phyloP scores from a whole-genome alignment of 1,140 invertebrate genomes.

The Drosophila littoralis region DNA sequence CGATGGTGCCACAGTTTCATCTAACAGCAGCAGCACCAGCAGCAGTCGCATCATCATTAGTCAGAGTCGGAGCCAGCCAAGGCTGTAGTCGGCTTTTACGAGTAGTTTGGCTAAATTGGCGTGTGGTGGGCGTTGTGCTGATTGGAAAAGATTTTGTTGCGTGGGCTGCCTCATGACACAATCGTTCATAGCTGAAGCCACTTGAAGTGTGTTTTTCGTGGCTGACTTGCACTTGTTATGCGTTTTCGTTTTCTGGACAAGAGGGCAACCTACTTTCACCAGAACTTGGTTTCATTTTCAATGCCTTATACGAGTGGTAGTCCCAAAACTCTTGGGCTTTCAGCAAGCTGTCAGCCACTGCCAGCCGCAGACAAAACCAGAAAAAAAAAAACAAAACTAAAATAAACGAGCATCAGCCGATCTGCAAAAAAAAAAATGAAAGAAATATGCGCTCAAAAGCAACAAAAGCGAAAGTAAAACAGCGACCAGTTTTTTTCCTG shows the following conservation, averaged over 20 bases:
- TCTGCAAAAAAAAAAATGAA: slow-evolving; percentile 41
- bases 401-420: slow-evolving; percentile 37
- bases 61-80: slow-evolving; percentile 36
- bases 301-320: slow-evolving; percentile 56
- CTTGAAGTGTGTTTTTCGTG: slow-evolving; percentile 41
- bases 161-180: slow-evolving; percentile 66
- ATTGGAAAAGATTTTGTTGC: slow-evolving; percentile 39
- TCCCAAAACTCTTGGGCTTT: slow-evolving; percentile 34
- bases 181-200: slow-evolving; percentile 37
- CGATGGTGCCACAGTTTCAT: slow-evolving; percentile 25
- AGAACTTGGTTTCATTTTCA: slow-evolving; percentile 79
- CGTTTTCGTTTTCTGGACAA: slow-evolving; percentile 62
- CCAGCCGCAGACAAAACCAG: slow-evolving; percentile 27
- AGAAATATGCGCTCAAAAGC: slow-evolving; percentile 55
- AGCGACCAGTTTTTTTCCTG: slow-evolving; percentile 71
- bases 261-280: slow-evolving; percentile 73
- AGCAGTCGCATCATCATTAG: slow-evolving; percentile 47
- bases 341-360: slow-evolving; percentile 21
- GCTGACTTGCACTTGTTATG: slow-evolving; percentile 70
- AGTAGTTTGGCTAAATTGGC: slow-evolving; percentile 49
- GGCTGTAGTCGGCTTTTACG: slow-evolving; percentile 43
- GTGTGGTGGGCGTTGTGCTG: slow-evolving; percentile 37
- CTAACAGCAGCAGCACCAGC: slow-evolving; percentile 9
- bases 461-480: slow-evolving; percentile 79
- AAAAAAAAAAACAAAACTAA: slow-evolving; percentile 13